These are phyloP conservation scores for Chascanopsetta lugubris DNA, from an alignment of 2,113 vertebrate genomes.

Conservation along the genomic window DNA sequence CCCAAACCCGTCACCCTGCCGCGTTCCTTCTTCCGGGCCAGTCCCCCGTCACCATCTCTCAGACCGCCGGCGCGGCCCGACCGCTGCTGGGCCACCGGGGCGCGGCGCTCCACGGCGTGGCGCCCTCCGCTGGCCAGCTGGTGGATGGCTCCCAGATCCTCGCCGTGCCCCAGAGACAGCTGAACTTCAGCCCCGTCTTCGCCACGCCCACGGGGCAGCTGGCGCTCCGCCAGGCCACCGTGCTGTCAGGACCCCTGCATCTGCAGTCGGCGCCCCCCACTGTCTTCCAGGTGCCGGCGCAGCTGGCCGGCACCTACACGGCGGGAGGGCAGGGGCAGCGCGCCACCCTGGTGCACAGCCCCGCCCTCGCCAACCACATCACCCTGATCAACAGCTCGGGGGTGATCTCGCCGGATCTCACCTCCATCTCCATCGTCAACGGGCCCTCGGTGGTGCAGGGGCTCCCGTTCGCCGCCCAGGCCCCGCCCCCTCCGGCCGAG, in stretches of 20 bases:
- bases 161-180: slow-evolving; percentile 78
- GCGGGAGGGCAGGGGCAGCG: slow-evolving; percentile 72
- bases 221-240: slow-evolving; percentile 78
- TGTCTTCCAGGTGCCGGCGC: slow-evolving; percentile 83
- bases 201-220: slow-evolving; percentile 79
- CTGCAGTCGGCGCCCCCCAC: slow-evolving; percentile 78
- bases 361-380: slow-evolving; percentile 80
- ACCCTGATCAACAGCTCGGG: slow-evolving; percentile 80
- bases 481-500: slow-evolving; percentile 59
- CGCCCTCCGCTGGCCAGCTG: slow-evolving; percentile 71
- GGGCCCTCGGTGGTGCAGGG: slow-evolving; percentile 76
- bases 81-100: slow-evolving; percentile 70
- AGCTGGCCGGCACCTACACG: slow-evolving; percentile 77
- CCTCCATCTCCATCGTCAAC: slow-evolving; percentile 80
- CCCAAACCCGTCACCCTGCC: slow-evolving; percentile 80
- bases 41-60: slow-evolving; percentile 72
- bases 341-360: slow-evolving; percentile 77
- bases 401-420: slow-evolving; percentile 69
- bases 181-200: slow-evolving; percentile 83
- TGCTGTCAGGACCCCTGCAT: slow-evolving; percentile 80
- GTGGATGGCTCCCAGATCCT: slow-evolving; percentile 80
- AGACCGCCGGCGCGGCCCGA: slow-evolving; percentile 59
- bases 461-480: slow-evolving; percentile 70
- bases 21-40: slow-evolving; percentile 82
- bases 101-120: slow-evolving; percentile 56